Evolutionary conservation across 2,797 vertebrate genomes (phyloP).

Genomic region (Graptemys geographica): DNA sequence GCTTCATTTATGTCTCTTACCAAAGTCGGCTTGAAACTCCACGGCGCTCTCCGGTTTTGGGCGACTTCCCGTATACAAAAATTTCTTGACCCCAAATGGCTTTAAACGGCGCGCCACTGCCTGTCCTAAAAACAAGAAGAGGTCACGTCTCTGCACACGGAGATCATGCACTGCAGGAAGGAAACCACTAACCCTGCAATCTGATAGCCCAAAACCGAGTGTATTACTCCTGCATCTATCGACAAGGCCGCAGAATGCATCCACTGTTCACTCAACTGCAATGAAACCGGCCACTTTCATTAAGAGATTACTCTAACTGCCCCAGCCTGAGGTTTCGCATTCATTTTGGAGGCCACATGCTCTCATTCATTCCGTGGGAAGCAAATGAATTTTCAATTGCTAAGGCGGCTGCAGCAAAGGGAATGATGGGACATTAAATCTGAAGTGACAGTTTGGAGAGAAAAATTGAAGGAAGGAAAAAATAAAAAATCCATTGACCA

Average conservation of each 20-base stretch:
- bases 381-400: rapidly evolving
- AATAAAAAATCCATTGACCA: not conserved
- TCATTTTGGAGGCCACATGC: rapidly evolving
- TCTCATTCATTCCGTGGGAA: rapidly evolving
- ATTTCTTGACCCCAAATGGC: slow-evolving; percentile 92
- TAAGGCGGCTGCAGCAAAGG: not conserved
- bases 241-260: rapidly evolving
- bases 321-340: rapidly evolving
- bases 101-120: slow-evolving; percentile 90
- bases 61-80: slow-evolving; percentile 89
- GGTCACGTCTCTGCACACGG: rapidly evolving
- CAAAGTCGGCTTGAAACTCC: slow-evolving; percentile 91
- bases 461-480: not conserved
- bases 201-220: not conserved
- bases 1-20: slow-evolving; percentile 76
- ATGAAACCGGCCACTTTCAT: rapidly evolving
- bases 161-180: rapidly evolving
- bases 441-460: rapidly evolving
- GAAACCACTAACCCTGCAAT: not conserved
- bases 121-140: slow-evolving; percentile 82
- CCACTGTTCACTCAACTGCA: not conserved
- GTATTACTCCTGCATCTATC: rapidly evolving
- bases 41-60: slow-evolving; percentile 83
- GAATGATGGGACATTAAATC: rapidly evolving
- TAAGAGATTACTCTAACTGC: rapidly evolving